Evolutionary conservation across 2,797 vertebrate genomes (phyloP).

Genomic region (Champsocephalus esox): DNA sequence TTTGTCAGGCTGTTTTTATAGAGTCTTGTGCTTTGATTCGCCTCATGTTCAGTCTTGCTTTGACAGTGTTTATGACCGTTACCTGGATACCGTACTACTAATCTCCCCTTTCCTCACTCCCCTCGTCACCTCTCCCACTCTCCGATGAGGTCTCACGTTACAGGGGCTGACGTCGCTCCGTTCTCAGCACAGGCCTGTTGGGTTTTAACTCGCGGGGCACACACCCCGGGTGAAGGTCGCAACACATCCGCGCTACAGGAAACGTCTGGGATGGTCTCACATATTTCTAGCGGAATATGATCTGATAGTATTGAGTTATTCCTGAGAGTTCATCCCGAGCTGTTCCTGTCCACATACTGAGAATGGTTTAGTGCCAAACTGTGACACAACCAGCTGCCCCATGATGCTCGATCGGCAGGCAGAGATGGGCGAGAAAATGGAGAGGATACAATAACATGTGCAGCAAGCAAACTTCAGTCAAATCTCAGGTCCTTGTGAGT

Average conservation of each 20-base stretch:
- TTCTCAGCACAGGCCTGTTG: slow-evolving; percentile 39
- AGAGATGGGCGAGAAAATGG: neutral
- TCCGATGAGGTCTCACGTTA: slow-evolving; percentile 60
- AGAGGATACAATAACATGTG: neutral
- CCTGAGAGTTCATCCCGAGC: slow-evolving; percentile 24
- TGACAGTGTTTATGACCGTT: slow-evolving; percentile 74
- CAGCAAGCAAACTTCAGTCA: too few species aligned
- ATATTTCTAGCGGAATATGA: slow-evolving; percentile 25
- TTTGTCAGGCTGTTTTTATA: slow-evolving; percentile 52
- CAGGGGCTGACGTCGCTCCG: slow-evolving; percentile 47
- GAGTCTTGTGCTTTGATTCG: slow-evolving; percentile 46
- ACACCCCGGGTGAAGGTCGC: slow-evolving; percentile 57
- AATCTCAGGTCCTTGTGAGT: neutral
- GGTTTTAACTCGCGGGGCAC: slow-evolving; percentile 35
- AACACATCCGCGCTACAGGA: slow-evolving; percentile 58
- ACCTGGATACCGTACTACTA: slow-evolving; percentile 72
- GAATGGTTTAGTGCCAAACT: slow-evolving; percentile 18
- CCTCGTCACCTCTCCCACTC: slow-evolving; percentile 44
- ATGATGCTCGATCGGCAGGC: neutral
- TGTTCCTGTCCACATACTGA: slow-evolving; percentile 18
- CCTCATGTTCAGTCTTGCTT: slow-evolving; percentile 57
- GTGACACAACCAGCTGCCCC: neutral
- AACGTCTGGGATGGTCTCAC: slow-evolving; percentile 45
- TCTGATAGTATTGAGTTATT: slow-evolving; percentile 21
- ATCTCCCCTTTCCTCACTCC: slow-evolving; percentile 50